phyloP scores from a whole-genome alignment of 2,113 vertebrate species.

The Pseudorhombus dupliciocellatus region DNA sequence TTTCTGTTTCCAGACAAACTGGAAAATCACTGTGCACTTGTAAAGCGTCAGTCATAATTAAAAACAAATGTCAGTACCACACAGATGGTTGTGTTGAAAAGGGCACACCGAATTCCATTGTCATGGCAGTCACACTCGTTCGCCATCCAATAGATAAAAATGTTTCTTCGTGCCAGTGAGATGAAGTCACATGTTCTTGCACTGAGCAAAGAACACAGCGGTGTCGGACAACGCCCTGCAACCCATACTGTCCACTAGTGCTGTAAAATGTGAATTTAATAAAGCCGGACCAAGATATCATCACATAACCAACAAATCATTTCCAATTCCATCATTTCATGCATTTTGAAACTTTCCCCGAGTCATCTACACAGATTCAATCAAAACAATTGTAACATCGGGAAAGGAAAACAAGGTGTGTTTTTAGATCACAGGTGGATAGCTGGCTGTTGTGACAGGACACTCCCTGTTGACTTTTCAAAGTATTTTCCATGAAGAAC shows the following conservation, averaged over 20 bases:
- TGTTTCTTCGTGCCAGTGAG: not conserved
- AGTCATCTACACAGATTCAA: too few relatives aligned
- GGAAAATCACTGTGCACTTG: not conserved
- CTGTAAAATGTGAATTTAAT: too few relatives aligned
- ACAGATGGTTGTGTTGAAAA: not conserved
- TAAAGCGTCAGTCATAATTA: too few relatives aligned
- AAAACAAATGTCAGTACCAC: too few relatives aligned
- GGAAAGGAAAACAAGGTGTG: not conserved
- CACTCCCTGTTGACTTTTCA: not conserved
- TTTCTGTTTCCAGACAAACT: conserved; percentile 2
- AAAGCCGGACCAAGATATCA: too few relatives aligned
- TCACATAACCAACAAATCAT: too few relatives aligned
- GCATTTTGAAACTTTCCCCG: not conserved
- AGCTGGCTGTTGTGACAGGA: not conserved
- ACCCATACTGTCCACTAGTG: too few relatives aligned
- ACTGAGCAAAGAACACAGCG: too few relatives aligned
- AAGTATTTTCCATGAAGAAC: not conserved
- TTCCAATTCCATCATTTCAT: not conserved
- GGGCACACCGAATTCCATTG: not conserved
- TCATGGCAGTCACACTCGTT: conserved; percentile 25
- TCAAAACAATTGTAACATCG: not conserved
- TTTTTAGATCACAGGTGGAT: not conserved
- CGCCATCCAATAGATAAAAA: not conserved
- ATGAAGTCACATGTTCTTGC: not conserved
- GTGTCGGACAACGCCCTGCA: too few relatives aligned